Base-by-base conservation (phyloP, 2,797 vertebrate species). In the Hydrophis major region DNA sequence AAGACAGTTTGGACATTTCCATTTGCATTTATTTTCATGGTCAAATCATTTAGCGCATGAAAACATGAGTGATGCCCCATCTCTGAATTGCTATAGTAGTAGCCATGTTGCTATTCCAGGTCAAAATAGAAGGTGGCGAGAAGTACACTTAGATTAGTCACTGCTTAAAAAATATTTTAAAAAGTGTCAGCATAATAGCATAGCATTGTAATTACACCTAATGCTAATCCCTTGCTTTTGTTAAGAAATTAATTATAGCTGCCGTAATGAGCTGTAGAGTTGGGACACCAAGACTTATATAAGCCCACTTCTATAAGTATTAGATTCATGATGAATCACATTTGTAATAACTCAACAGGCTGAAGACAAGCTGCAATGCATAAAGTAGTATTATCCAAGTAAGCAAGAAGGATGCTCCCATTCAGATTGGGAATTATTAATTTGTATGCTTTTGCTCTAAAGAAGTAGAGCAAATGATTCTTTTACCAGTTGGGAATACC, bases 391-490 rank as follows among this genome's bases (percentile, higher is more conserved):
- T 94, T 93, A 87, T 60, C 89, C 93, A 95, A 89, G 90, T 95
- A 92, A 59, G 69, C 66, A 74, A 37, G 90, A 87, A 63, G 95
- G 93, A 92, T 92, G 88, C 87, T 94, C 92, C 69, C 55, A 12
- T 93, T 95, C 94, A 95, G 93, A 94, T 96, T 91, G 94, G 8
- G 91, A 83, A n/a, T 88, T 95, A 94, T 32, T 96, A 95, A 96
- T 96, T 97, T 96, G 91, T 94, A 91, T 94, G 91, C 37, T 93
- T 86, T 88, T 92, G 93, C 74, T 93, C 93, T 95, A 88, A 93
- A 69, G 94, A 95, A 92, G 91, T 94, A 91, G 90, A 96, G 93
- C 89, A 96, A 96, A 94, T 96, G 20, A 95, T 96, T 96, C 92
- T 95, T 91, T 93, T 95, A 93, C 92, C 94, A 90, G 93, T 92